Conservation (phyloP, 2,113 vertebrate genomes). For the Telmatochromis bifrenatus region DNA sequence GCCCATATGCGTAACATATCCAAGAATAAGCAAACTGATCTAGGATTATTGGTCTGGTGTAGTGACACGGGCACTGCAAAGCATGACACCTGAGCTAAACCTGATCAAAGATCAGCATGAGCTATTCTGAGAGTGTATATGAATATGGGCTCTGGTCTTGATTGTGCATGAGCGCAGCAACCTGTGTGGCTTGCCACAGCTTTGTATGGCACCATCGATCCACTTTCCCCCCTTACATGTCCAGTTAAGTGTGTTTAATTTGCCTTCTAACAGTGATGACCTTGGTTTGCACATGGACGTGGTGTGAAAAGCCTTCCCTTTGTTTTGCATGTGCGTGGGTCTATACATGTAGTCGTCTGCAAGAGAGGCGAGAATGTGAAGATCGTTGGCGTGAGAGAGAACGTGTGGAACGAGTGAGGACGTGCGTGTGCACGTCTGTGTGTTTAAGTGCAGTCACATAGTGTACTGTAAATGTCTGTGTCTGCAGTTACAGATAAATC, state of each 20-base stretch:
- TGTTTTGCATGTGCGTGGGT: constrained; percentile 82
- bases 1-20: constrained; percentile 52
- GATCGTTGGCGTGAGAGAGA: not conserved
- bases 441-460: not conserved
- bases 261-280: constrained; percentile 59
- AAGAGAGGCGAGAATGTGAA: constrained; percentile 46
- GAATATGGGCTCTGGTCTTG: constrained; percentile 60
- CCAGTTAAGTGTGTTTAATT: constrained; percentile 58
- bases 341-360: constrained; percentile 71
- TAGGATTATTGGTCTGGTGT: constrained; percentile 29
- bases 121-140: constrained; percentile 42
- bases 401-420: not conserved
- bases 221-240: constrained; percentile 57
- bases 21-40: constrained; percentile 48
- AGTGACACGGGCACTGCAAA: constrained; percentile 1
- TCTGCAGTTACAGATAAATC: constrained; percentile 79
- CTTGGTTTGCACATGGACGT: constrained; percentile 81
- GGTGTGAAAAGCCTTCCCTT: constrained; percentile 59
- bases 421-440: not conserved
- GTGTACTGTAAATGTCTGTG: constrained; percentile 61
- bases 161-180: constrained; percentile 40
- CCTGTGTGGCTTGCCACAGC: constrained; percentile 30
- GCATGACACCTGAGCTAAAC: constrained; percentile 21
- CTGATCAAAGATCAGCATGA: constrained; percentile 42
- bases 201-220: constrained; percentile 53